Conservation (phyloP, 1,140 invertebrate species). For the Drosophila sechellia region DNA sequence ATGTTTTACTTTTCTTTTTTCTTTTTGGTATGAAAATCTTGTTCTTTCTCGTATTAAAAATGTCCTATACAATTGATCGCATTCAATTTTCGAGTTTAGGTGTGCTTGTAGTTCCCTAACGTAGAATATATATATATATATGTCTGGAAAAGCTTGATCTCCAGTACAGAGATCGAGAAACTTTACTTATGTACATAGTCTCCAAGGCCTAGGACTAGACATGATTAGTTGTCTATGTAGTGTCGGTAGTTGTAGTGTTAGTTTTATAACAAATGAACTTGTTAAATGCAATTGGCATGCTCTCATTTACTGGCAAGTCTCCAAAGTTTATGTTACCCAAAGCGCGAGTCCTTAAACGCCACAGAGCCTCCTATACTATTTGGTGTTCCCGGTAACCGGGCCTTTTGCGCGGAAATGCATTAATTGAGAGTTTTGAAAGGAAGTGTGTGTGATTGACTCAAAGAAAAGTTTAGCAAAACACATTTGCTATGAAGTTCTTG, state of each 20-base stretch:
- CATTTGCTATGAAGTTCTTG: constrained; percentile 84
- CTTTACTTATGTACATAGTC: constrained; percentile 42
- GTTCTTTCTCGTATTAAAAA: constrained; percentile 51
- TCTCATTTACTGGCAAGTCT: constrained; percentile 45
- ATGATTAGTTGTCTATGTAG: constrained; percentile 47
- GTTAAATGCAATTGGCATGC: constrained; percentile 65
- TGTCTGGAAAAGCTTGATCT: constrained; percentile 29
- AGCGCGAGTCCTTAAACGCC: not conserved
- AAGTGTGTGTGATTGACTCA: constrained; percentile 3
- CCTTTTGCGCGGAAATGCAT: constrained; percentile 52
- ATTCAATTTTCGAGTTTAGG: constrained; percentile 29
- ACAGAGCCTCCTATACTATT: constrained; percentile 12
- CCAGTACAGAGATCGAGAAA: constrained; percentile 46
- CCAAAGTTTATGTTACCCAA: constrained; percentile 37
- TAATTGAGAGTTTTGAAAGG: constrained; percentile 38
- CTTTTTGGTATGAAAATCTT: constrained; percentile 69
- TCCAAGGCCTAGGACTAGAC: constrained; percentile 60
- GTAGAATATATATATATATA: constrained; percentile 35
- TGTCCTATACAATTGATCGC: constrained; percentile 40
- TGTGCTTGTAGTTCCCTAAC: constrained; percentile 34
- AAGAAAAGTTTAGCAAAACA: constrained; percentile 75
- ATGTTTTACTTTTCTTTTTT: constrained; percentile 15
- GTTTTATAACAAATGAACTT: constrained; percentile 43
- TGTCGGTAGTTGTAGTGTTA: constrained; percentile 41
- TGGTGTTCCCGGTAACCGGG: constrained; percentile 40